phyloP scores from a whole-genome alignment of 1,140 invertebrate genomes.

The Bursaphelenchus mucronatus region DNA sequence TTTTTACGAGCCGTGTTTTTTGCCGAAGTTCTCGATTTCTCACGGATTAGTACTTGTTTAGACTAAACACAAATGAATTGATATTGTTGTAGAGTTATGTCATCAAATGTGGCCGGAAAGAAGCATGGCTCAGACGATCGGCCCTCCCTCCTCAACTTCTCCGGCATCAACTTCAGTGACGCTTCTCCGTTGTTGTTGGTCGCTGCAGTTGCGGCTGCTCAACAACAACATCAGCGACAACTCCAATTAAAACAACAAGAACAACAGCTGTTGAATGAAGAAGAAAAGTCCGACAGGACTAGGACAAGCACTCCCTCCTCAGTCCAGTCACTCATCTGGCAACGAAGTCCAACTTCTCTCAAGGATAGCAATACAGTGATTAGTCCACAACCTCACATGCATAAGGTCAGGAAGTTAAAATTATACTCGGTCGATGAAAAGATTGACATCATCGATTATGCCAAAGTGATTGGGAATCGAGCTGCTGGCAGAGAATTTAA shows the following conservation, averaged over 20 bases:
- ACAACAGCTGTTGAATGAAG: constrained; percentile 4
- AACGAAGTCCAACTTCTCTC: neutral
- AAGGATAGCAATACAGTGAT: constrained; percentile 7
- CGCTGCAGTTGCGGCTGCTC: neutral
- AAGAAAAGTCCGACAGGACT: neutral
- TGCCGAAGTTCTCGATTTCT: no score
- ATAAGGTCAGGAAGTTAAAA: constrained; percentile 39
- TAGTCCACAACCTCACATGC: constrained; percentile 6
- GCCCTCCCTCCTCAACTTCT: constrained; percentile 10
- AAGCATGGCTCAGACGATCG: constrained; percentile 15
- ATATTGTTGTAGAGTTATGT: neutral
- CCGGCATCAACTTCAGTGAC: neutral
- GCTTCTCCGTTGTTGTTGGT: constrained; percentile 10
- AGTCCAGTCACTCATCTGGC: constrained; percentile 1
- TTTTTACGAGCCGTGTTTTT: no score
- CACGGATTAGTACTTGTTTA: no score
- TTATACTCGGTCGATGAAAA: constrained; percentile 54
- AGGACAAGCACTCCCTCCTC: neutral
- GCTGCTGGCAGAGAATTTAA: constrained; percentile 57
- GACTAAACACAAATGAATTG: no score
- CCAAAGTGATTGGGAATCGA: constrained; percentile 56
- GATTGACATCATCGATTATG: constrained; percentile 56
- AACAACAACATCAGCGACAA: constrained; percentile 13
- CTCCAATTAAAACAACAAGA: neutral
- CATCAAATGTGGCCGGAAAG: constrained; percentile 16